Evolutionary conservation across 2,113 vertebrate species (phyloP), one percentile per base, ranked within the genome.

Genomic region (Scalopus aquaticus): DNA sequence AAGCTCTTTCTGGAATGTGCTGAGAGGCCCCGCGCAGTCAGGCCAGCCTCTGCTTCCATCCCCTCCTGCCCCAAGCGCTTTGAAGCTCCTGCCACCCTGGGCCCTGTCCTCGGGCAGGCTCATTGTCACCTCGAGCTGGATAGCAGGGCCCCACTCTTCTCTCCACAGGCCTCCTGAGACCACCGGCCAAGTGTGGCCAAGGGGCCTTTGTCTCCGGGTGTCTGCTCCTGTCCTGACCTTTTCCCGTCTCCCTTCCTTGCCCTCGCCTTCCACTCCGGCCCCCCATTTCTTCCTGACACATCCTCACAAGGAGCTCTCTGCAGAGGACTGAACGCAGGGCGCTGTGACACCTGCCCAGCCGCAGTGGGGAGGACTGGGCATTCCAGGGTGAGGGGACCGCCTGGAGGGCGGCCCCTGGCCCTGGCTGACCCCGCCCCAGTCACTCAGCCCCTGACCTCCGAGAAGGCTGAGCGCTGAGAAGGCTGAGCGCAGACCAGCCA

Each of bases 21-120:
- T 58, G 35, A 65, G 64, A 8, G 56, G 30, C 72, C 58, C 64
- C 12, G 13, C 65, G 22, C 72, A 28, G 20, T 49, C 62, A 39
- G 86, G 28, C 28, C 9, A 20, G 8, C 16, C 7, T 16, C 17
- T 54, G 51, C 51, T 54, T 54, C 51, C 17, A 54, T 19, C 51
- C 44, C 51, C 54, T 72, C 17, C 72, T 70, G n/a, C 1, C 0
- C 80, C 62, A 58, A 54, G 44, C 20, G 22, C 19, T 22, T 51
- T 1, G 10, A n/a, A 69, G 42, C 62, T n/a, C 39, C 1, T 19
- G 46, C 4, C 6, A 51, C 49, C 5, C 24, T 0, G 32, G 8
- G 1, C 32, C 32, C 19, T 30, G 16, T 2, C 46, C 51, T 54
- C 32, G 2, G 11, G 62, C 60, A 51, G 2, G 3, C 67, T 46